Evolutionary conservation across 2,888 invertebrate species (phyloP), one percentile per base, ranked within the genome.

Genomic region (Amiota communis): DNA sequence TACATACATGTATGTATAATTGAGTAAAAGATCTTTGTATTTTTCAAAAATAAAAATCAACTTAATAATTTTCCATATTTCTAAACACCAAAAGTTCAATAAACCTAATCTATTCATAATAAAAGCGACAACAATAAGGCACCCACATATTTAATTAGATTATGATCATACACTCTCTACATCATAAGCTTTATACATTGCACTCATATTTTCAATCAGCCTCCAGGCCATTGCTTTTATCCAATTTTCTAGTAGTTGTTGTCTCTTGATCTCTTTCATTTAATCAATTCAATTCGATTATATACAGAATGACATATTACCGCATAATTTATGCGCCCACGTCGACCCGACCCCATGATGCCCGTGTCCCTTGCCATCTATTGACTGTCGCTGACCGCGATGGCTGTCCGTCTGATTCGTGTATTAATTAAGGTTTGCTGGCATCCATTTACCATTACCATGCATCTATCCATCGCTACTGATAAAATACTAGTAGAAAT

Each of bases 401-500:
- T 49, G 36, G 13, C 70, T 20, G 15, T 15, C 71, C 72, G 77
- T 72, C 75, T 71, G 82, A 82, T 84, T 83, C 81, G 77, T 71
- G 75, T 82, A 76, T 78, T 82, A 83, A 83, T 83, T 83, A 83
- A 83, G 76, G 36, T 36, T 36, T 36, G 36, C 36, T 36, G 36
- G 36, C 36, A 36, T 36, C 36, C 36, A 36, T 36, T 36, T 6
- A 36, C 36, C 36, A 36, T 36, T 36, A 36, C 36, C 36, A 36
- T 36, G 6, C 36, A 36, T 36, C 80, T n/a, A n/a, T n/a, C n/a
- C n/a, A n/a, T n/a, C n/a, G 84, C 79, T 77, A 80, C 84, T 82
- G 76, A 82, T 82, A 84, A 85, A 79, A 71, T 71, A 36, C 36
- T 36, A 36, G 36, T 36, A 78, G 85, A 84, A 83, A 85, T 83